Base-by-base conservation (phyloP, 2,888 invertebrate genomes). In the Pandemis corylana region DNA sequence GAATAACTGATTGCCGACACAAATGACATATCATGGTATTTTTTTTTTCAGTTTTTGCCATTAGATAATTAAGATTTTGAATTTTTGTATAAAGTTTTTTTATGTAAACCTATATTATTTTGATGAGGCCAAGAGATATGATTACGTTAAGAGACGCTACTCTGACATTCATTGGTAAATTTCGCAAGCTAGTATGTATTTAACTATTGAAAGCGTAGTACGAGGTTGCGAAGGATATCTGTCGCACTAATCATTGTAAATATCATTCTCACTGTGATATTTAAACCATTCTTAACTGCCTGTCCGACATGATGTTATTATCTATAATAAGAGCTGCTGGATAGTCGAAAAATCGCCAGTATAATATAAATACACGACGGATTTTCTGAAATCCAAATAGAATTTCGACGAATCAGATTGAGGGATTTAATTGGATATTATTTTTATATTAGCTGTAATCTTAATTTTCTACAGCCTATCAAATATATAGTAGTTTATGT, bases 231-330 rank as follows among this genome's bases (percentile, higher is more conserved):
- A 64, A 68, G 44, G 71, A 51, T 49, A 9, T 9, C 59, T 46
- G 49, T 15, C 41, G 51, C 64, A 44, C 51, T 12, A 59, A 49
- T 70, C 81, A 82, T 81, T 87, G 82, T 87, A 86, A 84, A 88
- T 87, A 87, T 88, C 87, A 85, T 85, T 68, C 46, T 75, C 79
- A 80, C 64, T 71, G 61, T 76, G 72, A 77, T 77, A 78, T 79
- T 80, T 77, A 78, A 72, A 53, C 56, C 72, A 53, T 67, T 67
- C 28, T 56, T 51, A 62, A 64, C 68, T 61, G 65, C 69, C 69
- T 61, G 68, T 61, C 66, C 65, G 59, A 56, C 46, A 20, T 53
- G 63, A 46, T 68, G 69, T 69, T 65, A 73, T 65, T 72, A 68
- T 68, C 53, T 6, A 20, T 20, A 20, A 20, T 20, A 4, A 53